Base-by-base conservation (phyloP, 2,888 invertebrate genomes). In the Agrotis ipsilon region DNA sequence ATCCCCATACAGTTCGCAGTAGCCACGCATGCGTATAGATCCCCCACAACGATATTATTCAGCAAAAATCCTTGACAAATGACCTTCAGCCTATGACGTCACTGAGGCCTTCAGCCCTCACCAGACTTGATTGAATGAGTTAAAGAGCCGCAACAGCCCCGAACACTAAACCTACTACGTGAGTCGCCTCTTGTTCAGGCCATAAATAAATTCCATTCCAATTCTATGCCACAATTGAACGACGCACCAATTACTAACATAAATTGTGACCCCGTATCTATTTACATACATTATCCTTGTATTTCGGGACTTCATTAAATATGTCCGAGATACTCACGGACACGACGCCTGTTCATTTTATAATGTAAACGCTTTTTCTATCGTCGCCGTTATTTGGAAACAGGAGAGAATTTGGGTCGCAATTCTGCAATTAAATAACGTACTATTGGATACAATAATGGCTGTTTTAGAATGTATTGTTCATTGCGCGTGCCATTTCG, bases 201-300 rank as follows among this genome's bases (percentile, higher is more conserved):
- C 68, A 78, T 86, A 86, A 84, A 87, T 85, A 81, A 82, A 85
- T 85, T 83, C 75, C 72, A 80, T 80, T 79, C 79, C 70, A 78
- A 84, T 76, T 78, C 73, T 67, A 72, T 68, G 72, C 70, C 71
- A 79, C 78, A 80, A 79, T 83, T 75, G 76, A 72, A 80, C 78
- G 81, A 58, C 72, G 62, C 74, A 77, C 83, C 87, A 88, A 89
- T 88, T 85, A 87, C 86, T 83, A 74, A 75, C 77, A 86, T 79
- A 86, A 83, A 78, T 86, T 71, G 83, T 82, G 84, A 82, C 80
- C 82, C 81, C 68, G 87, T 88, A 86, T 90, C 83, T 87, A 90
- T 92, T 91, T 89, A 86, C 89, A 91, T 91, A 87, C 66, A 89
- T 91, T 91, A 89, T 87, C 88, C 88, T 86, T 55, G 72, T 78